Percentiles rank a stretch among this genome's conserved stretches.
Conservation (phyloP, 2,888 invertebrate genomes). For the Eupelmus urozonus region DNA sequence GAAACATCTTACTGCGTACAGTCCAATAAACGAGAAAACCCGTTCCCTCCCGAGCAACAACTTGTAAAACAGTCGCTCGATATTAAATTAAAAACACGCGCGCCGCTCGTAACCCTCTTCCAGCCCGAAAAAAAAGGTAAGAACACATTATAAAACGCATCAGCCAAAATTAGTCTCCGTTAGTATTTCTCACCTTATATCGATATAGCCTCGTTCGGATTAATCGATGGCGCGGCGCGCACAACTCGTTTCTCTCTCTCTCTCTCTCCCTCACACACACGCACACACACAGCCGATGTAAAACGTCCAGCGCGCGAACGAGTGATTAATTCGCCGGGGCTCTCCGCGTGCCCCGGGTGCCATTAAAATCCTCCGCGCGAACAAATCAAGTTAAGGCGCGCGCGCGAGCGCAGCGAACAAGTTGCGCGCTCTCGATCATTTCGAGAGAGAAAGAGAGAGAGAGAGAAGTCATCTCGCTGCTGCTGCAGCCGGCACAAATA, state of each 20-base stretch:
- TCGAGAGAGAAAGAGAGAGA: neutral
- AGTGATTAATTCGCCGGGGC: slow-evolving; percentile 48
- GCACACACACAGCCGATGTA: neutral
- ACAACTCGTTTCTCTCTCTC: neutral
- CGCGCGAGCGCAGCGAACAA: slow-evolving; percentile 5
- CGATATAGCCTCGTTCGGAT: slow-evolving; percentile 29
- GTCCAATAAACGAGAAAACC: no score
- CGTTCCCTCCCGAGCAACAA: no score
- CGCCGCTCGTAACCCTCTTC: no score
- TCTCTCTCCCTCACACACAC: neutral
- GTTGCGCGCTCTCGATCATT: slow-evolving; percentile 45
- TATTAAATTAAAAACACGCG: no score
- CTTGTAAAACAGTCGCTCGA: no score
- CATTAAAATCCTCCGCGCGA: slow-evolving; percentile 50
- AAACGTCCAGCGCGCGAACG: slow-evolving; percentile 1
- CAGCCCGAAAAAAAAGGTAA: neutral
- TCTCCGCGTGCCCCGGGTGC: slow-evolving; percentile 8
- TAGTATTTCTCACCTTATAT: slow-evolving; percentile 12
- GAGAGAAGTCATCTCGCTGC: slow-evolving; percentile 25
- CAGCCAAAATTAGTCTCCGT: slow-evolving; percentile 7
- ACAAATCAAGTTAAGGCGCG: slow-evolving; percentile 43
- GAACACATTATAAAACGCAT: neutral
- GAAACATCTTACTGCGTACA: no score
- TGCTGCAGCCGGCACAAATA: slow-evolving; percentile 43
- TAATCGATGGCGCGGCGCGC: slow-evolving; percentile 6